Percentiles rank a stretch among this genome's conserved stretches.
phyloP scores from a whole-genome alignment of 2,888 invertebrate species.

The Psylliodes chrysocephalus region DNA sequence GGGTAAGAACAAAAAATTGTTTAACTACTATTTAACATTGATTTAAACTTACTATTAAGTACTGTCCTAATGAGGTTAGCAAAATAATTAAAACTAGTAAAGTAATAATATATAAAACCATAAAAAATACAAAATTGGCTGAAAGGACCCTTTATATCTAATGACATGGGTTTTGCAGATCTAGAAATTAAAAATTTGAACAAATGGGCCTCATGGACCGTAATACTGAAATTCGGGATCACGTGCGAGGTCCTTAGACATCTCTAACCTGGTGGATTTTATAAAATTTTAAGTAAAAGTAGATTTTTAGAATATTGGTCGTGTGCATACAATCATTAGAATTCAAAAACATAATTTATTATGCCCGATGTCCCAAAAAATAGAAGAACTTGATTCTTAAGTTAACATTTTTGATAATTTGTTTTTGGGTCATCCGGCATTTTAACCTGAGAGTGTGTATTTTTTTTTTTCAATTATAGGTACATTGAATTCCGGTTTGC shows the following conservation, averaged over 20 bases:
- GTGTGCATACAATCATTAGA: slow-evolving; percentile 37
- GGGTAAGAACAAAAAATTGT: slow-evolving; percentile 21
- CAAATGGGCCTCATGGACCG: too few species aligned
- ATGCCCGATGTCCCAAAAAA: background rate
- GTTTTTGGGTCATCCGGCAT: background rate
- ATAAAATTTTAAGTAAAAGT: background rate
- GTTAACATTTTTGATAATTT: background rate
- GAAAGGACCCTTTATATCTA: too few species aligned
- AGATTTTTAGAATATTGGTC: slow-evolving; percentile 35
- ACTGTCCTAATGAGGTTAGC: slow-evolving; percentile 9
- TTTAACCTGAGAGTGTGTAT: slow-evolving; percentile 5
- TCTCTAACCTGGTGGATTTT: background rate
- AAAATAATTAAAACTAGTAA: background rate
- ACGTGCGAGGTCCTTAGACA: background rate
- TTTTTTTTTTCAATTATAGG: background rate
- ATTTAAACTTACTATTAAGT: slow-evolving; percentile 30
- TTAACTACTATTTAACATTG: slow-evolving; percentile 30
- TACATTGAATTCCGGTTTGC: background rate
- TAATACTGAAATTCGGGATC: background rate
- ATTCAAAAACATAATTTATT: slow-evolving; percentile 4
- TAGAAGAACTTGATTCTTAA: background rate
- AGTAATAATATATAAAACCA: background rate
- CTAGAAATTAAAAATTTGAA: too few species aligned
- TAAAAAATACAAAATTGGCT: slow-evolving; percentile 3
- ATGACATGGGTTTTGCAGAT: too few species aligned